Evolutionary conservation across 2,113 vertebrate genomes (phyloP).

Genomic region (Phyllostomus hastatus): DNA sequence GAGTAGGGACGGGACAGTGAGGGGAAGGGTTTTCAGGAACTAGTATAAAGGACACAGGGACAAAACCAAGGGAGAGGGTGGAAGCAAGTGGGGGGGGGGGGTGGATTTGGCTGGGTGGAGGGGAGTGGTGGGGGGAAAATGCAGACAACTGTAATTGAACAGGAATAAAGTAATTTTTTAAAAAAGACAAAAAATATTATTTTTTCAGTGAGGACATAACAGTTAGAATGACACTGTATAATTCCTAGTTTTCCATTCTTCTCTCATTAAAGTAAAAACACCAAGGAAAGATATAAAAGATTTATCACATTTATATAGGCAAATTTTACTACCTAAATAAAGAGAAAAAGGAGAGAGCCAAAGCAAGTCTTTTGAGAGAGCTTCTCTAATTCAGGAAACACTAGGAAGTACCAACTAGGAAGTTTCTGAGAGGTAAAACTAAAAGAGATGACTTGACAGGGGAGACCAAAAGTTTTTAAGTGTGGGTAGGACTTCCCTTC

Average conservation of each 20-base stretch:
- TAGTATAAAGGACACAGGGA: no score
- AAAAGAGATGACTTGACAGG: neutral
- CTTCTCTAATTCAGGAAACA: neutral
- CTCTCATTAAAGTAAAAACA: constrained; percentile 18
- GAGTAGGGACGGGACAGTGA: no score
- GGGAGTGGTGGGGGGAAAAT: no score
- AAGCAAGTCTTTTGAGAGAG: neutral
- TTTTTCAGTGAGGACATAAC: constrained; percentile 7
- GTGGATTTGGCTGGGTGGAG: no score
- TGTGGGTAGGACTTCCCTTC: neutral
- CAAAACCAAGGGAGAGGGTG: no score
- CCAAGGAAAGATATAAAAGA: neutral
- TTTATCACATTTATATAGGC: neutral
- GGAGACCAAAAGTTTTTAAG: neutral
- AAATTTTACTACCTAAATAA: neutral
- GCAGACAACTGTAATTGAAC: no score
- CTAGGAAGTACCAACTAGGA: neutral
- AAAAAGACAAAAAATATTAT: no score
- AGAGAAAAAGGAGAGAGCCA: neutral
- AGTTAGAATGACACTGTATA: neutral
- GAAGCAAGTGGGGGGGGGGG: no score
- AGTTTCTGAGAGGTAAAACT: neutral
- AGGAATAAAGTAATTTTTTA: no score
- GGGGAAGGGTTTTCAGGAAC: no score
- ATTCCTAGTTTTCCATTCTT: neutral